Evolutionary conservation across 2,888 invertebrate genomes (phyloP).

Genomic region (Amblyjoppa proteus): DNA sequence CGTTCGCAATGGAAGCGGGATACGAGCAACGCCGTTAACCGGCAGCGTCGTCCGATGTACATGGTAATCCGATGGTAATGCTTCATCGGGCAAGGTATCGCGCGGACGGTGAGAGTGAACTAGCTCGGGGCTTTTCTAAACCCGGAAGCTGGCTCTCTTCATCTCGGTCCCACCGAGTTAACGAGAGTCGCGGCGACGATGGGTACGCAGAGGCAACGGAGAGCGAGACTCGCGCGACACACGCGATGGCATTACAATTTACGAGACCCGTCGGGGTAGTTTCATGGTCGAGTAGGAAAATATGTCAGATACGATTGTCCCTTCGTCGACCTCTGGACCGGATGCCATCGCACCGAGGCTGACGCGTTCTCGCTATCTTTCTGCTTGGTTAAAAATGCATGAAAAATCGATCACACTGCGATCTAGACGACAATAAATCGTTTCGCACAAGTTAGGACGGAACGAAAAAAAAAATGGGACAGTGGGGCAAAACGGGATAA

Average conservation of each 20-base stretch:
- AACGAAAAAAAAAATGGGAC: no score
- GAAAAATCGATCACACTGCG: not conserved
- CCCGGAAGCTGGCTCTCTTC: not conserved
- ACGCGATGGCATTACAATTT: slow-evolving; percentile 55
- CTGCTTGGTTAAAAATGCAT: not conserved
- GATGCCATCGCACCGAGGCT: not conserved
- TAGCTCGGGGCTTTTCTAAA: slow-evolving; percentile 42
- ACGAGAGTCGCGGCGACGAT: slow-evolving; percentile 37
- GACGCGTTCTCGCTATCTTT: not conserved
- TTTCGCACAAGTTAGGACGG: not conserved
- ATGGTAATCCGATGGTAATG: slow-evolving; percentile 64
- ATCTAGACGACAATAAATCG: not conserved
- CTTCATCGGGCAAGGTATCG: slow-evolving; percentile 49
- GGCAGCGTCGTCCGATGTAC: slow-evolving; percentile 23
- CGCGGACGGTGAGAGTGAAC: slow-evolving; percentile 44
- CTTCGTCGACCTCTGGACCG: slow-evolving; percentile 2
- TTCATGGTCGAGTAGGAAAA: slow-evolving; percentile 44
- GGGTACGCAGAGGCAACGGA: slow-evolving; percentile 43
- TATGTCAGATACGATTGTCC: slow-evolving; percentile 22
- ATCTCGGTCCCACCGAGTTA: slow-evolving; percentile 6
- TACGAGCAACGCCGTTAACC: slow-evolving; percentile 42
- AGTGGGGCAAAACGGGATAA: no score
- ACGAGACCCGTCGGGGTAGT: slow-evolving; percentile 55
- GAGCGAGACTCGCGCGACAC: slow-evolving; percentile 35
- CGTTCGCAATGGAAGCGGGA: slow-evolving; percentile 21